These are phyloP conservation scores for Drosophila sulfurigaster DNA, from an alignment of 1,140 invertebrate genomes.

Conservation along the genomic window DNA sequence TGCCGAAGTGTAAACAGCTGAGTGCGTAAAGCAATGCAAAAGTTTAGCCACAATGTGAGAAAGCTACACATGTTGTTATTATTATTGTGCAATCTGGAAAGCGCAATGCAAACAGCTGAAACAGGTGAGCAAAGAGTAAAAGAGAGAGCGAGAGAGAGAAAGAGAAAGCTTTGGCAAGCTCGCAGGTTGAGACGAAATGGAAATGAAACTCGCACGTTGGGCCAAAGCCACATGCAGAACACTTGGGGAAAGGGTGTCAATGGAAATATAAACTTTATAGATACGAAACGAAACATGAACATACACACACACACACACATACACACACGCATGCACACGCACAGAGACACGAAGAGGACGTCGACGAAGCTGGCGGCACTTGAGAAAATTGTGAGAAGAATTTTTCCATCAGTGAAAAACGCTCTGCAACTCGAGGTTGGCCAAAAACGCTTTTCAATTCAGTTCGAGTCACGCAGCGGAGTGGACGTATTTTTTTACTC, in stretches of 20 bases:
- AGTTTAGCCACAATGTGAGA: slow-evolving; percentile 31
- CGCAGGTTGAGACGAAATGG: not conserved
- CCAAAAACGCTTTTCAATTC: slow-evolving; percentile 63
- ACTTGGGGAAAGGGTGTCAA: slow-evolving; percentile 74
- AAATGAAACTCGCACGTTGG: slow-evolving; percentile 10
- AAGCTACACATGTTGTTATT: slow-evolving; percentile 49
- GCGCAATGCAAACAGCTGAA: slow-evolving; percentile 38
- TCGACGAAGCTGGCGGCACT: slow-evolving; percentile 23
- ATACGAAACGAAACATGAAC: slow-evolving; percentile 54
- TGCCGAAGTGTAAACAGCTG: slow-evolving; percentile 56
- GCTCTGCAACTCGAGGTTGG: slow-evolving; percentile 38
- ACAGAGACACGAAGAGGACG: not conserved
- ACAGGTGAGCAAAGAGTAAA: slow-evolving; percentile 12
- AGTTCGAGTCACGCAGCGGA: slow-evolving; percentile 75
- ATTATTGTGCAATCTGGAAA: slow-evolving; percentile 40
- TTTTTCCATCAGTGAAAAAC: slow-evolving; percentile 28
- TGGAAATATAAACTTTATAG: slow-evolving; percentile 74
- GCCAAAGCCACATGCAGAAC: slow-evolving; percentile 8
- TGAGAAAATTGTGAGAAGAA: slow-evolving; percentile 38
- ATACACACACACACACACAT: not conserved
- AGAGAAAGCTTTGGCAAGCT: slow-evolving; percentile 26
- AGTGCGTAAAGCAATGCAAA: slow-evolving; percentile 27
- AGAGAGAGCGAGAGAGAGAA: slow-evolving; percentile 2
- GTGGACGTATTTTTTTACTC: slow-evolving; percentile 49
- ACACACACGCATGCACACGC: not conserved